A percentile compares a stretch with the other conserved stretches of the same genome.
phyloP scores from a whole-genome alignment of 1,140 invertebrate genomes.

The Platyscapa corneri region DNA sequence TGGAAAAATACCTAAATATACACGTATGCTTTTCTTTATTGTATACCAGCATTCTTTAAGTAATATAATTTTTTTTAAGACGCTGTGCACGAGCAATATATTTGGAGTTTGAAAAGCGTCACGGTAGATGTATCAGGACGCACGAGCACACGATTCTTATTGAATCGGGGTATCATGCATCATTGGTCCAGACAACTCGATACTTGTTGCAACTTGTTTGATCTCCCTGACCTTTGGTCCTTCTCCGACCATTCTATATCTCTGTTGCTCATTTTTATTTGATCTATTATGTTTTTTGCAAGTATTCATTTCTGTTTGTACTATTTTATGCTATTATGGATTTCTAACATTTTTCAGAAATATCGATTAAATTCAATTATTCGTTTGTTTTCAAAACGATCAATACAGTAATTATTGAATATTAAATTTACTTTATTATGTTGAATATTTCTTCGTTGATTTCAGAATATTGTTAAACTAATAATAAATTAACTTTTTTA shows the following conservation, averaged over 20 bases:
- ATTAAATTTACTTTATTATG: too few relatives aligned
- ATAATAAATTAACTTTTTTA: too few relatives aligned
- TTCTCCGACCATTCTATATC: neutral
- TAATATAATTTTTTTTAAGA: neutral
- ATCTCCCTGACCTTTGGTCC: neutral
- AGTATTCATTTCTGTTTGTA: neutral
- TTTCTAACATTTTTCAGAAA: too few relatives aligned
- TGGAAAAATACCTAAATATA: neutral
- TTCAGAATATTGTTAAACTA: too few relatives aligned
- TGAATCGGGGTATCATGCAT: conserved; percentile 20
- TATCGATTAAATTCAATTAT: too few relatives aligned
- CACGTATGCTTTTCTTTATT: neutral
- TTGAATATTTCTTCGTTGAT: too few relatives aligned
- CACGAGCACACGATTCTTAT: neutral
- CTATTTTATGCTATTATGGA: too few relatives aligned
- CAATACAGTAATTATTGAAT: too few relatives aligned
- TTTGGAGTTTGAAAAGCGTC: neutral
- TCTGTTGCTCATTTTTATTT: neutral
- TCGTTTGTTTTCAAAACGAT: too few relatives aligned
- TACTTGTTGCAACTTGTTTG: neutral
- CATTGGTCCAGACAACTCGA: conserved; percentile 19
- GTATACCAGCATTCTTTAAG: neutral
- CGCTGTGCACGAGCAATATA: neutral
- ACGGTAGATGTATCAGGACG: neutral
- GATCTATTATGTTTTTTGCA: neutral